Evolutionary conservation across 2,797 vertebrate genomes (phyloP), one percentile per base, ranked within the genome.

Genomic region (Heterohyrax brucei): DNA sequence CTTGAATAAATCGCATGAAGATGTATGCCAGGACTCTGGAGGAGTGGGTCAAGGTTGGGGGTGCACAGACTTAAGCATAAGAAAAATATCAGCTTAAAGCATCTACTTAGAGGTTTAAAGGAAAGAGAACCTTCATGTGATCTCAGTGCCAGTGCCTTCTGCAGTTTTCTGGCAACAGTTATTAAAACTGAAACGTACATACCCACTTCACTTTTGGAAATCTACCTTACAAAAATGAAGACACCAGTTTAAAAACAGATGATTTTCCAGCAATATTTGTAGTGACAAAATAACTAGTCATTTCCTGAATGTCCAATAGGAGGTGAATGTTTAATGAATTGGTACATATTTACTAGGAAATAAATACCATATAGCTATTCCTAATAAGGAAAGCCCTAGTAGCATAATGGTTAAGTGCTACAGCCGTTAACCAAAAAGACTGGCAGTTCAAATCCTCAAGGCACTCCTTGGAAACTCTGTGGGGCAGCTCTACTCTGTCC

Each of bases 171-270:
- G 84, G 76, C 8, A 68, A 86, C 68, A 73, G 30, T 24, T 95
- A 77, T 68, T 73, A 93, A 96, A 92, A 89, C 18, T 13, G 56
- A 88, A 80, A 93, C 77, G 61, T 28, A 39, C 16, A 10, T 22
- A 48, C 24, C 21, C 62, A 81, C 70, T 22, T 79, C 24, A 79
- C 24, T 83, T 73, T 79, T 70, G n/a, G 44, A 68, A 78, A 77
- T 83, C 33, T 59, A n/a, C 66, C 18, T 48, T 7, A 50, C 10
- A 50, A 59, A 93, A 86, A 39, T 3, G 61, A 64, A 86, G 68
- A 83, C 24, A 48, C 3, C 10, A 14, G 26, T 30, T 50, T 30
- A 39, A 5, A 18, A 68, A 56, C 12, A 50, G 44, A 30, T 48
- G 39, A 24, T 73, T 82, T 19, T 26, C 3, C 39, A 62, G 46